Evolutionary conservation across 1,140 invertebrate species (phyloP).

Genomic region (Trichonephila clavata): DNA sequence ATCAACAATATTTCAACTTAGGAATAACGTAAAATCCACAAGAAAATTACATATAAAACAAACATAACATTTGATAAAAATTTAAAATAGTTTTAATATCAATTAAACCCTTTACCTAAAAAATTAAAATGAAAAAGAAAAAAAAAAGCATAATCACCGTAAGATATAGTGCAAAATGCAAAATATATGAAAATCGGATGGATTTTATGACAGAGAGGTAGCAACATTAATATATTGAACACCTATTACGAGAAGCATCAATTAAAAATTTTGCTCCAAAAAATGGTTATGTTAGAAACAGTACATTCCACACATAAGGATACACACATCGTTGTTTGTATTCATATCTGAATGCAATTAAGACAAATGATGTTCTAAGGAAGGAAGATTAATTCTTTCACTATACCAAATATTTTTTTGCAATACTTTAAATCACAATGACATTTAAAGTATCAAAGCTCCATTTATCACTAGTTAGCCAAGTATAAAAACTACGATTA

Average conservation of each 20-base stretch:
- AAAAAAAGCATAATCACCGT: background rate
- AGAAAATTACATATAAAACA: background rate
- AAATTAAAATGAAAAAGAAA: background rate
- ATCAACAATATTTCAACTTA: background rate
- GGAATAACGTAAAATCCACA: background rate
- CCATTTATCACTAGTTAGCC: conserved; percentile 14
- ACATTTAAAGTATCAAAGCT: conserved; percentile 9
- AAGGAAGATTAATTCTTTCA: background rate
- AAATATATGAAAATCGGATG: conserved; percentile 5
- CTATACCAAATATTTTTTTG: background rate
- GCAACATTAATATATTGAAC: background rate
- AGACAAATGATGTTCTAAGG: background rate
- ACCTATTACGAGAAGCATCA: background rate
- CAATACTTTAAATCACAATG: background rate
- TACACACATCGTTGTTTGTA: background rate
- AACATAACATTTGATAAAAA: background rate
- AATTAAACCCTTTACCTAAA: background rate
- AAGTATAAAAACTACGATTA: background rate
- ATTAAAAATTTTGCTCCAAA: background rate
- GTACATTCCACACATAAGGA: background rate
- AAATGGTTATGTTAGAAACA: background rate
- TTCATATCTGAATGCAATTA: background rate
- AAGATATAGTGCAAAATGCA: background rate
- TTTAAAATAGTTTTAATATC: background rate
- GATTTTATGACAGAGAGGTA: conserved; percentile 8